Conservation (phyloP, 2,797 vertebrate species). For the Otus scops region DNA sequence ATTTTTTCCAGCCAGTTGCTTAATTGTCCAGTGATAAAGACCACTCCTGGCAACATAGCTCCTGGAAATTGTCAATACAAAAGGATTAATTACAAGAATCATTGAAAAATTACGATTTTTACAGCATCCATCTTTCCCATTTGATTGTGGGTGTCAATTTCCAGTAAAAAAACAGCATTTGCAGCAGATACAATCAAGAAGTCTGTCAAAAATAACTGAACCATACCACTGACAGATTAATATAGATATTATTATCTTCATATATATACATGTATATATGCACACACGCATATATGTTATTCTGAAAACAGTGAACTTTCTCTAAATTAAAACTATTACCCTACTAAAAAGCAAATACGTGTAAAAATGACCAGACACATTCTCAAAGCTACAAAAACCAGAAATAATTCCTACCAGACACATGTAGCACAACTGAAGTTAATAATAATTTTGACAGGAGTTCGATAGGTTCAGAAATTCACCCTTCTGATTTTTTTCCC, state of each 20-base stretch:
- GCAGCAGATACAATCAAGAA: slow-evolving; percentile 50
- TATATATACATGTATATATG: neutral
- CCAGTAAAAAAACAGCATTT: neutral
- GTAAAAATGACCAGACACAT: neutral
- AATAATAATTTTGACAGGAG: neutral
- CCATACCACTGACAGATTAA: slow-evolving; percentile 18
- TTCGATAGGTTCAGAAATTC: neutral
- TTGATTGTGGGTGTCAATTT: slow-evolving; percentile 35
- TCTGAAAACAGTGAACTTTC: neutral
- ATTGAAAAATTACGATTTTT: slow-evolving; percentile 24
- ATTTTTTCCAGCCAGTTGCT: slow-evolving; percentile 17
- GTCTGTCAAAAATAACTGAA: slow-evolving; percentile 54
- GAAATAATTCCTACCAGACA: neutral
- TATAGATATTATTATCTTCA: neutral
- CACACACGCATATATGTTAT: fast-evolving
- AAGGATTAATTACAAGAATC: slow-evolving; percentile 41
- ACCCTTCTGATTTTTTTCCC: neutral
- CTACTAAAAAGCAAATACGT: neutral
- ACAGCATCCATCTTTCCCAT: neutral
- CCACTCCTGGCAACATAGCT: slow-evolving; percentile 11
- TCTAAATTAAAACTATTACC: neutral
- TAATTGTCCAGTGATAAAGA: slow-evolving; percentile 35
- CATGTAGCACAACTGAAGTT: neutral
- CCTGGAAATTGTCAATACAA: slow-evolving; percentile 15
- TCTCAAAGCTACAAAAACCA: neutral